These are phyloP conservation scores for Andrena marginata DNA, from an alignment of 2,888 invertebrate genomes.

Conservation along the genomic window DNA sequence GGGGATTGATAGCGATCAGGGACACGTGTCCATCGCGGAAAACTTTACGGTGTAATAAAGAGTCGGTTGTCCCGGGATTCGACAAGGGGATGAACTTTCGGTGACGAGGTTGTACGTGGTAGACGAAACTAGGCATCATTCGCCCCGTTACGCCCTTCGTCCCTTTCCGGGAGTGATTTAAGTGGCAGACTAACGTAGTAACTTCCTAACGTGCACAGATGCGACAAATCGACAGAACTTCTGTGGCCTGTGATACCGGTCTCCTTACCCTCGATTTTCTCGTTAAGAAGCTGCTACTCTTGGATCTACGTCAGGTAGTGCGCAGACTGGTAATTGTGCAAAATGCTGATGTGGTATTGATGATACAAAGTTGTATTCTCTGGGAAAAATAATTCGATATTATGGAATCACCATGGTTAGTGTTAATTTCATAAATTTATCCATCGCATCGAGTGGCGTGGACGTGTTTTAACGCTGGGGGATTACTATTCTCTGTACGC, in stretches of 20 bases:
- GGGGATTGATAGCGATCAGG: conserved; percentile 58
- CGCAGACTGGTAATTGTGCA: not conserved
- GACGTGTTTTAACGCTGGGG: too few relatives aligned
- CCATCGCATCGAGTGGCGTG: too few relatives aligned
- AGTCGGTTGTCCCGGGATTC: conserved; percentile 62
- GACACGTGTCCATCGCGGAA: conserved; percentile 61
- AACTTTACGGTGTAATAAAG: conserved; percentile 74
- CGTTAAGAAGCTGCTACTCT: conserved; percentile 30
- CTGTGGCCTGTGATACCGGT: conserved; percentile 74
- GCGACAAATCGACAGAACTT: conserved; percentile 85
- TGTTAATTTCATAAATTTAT: too few relatives aligned
- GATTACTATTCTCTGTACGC: too few relatives aligned
- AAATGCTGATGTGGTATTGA: not conserved
- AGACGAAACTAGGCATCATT: conserved; percentile 60
- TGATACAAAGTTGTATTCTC: too few relatives aligned
- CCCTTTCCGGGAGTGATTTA: conserved; percentile 79
- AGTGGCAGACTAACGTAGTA: conserved; percentile 81
- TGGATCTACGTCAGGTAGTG: conserved; percentile 2
- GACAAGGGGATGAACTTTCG: conserved; percentile 71
- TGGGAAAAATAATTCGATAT: too few relatives aligned
- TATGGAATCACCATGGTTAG: too few relatives aligned
- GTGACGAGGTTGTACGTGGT: conserved; percentile 71
- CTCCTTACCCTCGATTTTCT: conserved; percentile 48
- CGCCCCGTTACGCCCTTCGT: conserved; percentile 41
- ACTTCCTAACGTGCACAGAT: conserved; percentile 83